These are phyloP conservation scores for Epinephelus fuscoguttatus DNA, from an alignment of 2,113 vertebrate genomes.

Conservation along the genomic window DNA sequence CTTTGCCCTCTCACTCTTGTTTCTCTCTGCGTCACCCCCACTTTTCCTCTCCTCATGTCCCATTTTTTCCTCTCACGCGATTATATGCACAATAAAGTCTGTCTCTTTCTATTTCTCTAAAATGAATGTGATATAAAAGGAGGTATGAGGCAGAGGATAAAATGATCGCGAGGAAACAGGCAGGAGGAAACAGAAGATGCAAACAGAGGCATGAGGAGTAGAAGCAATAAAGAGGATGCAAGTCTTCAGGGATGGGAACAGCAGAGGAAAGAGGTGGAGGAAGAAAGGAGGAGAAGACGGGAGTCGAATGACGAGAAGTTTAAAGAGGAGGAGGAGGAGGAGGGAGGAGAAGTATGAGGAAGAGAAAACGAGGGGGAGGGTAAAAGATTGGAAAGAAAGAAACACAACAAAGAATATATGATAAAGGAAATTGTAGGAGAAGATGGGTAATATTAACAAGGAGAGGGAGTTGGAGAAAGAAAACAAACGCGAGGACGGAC, in stretches of 20 bases:
- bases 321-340: neutral
- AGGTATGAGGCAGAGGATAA: neutral
- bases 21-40: neutral
- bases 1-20: neutral
- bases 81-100: neutral
- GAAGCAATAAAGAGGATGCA: neutral
- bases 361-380: neutral
- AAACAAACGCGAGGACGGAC: no score
- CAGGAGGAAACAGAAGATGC: neutral
- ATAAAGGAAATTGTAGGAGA: neutral
- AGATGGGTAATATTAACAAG: no score
- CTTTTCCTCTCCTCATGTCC: neutral
- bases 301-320: no score
- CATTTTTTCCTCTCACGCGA: neutral
- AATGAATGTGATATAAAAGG: slow-evolving; percentile 10
- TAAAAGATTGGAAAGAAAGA: no score
- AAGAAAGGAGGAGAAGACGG: neutral
- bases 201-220: neutral
- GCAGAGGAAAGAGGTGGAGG: neutral
- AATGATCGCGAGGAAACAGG: no score
- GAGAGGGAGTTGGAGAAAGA: no score
- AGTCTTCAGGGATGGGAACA: neutral
- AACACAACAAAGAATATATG: no score
- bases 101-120: neutral
- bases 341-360: no score